Conservation (phyloP, 2,888 invertebrate species). For the Caradrina kadenii region DNA sequence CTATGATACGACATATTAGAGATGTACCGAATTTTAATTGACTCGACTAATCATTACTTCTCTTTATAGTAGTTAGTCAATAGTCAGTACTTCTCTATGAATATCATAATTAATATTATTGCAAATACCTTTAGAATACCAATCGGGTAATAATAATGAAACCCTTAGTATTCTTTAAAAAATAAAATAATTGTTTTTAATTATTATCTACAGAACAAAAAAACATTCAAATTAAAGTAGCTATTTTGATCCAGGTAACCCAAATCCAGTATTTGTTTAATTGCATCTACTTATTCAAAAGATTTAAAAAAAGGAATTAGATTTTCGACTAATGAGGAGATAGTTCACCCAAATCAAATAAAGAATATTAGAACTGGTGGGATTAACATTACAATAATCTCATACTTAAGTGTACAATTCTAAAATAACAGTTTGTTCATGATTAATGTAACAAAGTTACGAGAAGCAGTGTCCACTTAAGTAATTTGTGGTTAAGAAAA, state of each 20-base stretch:
- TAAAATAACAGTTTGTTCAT: conserved; percentile 60
- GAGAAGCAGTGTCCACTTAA: conserved; percentile 52
- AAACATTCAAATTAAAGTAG: conserved; percentile 39
- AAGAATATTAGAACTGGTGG: conserved; percentile 58
- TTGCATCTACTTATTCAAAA: conserved; percentile 34
- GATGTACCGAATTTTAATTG: conserved; percentile 21
- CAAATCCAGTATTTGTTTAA: conserved; percentile 39
- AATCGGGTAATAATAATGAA: conserved; percentile 13
- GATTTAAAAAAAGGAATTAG: conserved; percentile 39
- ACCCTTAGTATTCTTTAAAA: conserved; percentile 25
- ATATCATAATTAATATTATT: conserved; percentile 27
- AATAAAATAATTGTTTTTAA: conserved; percentile 43
- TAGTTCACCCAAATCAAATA: conserved; percentile 50
- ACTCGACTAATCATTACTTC: not conserved
- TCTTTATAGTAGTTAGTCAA: conserved; percentile 5
- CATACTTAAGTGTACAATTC: conserved; percentile 52
- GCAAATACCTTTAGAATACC: conserved; percentile 34
- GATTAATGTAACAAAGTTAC: conserved; percentile 36
- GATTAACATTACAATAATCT: conserved; percentile 60
- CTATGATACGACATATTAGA: conserved; percentile 33
- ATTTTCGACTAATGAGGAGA: conserved; percentile 37
- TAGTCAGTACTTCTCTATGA: conserved; percentile 22
- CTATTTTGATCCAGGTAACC: conserved; percentile 43
- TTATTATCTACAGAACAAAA: conserved; percentile 45
- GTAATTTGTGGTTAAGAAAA: conserved; percentile 37